These are phyloP conservation scores for Siniperca scherzeri DNA, from an alignment of 2,797 vertebrate genomes.

Conservation along the genomic window DNA sequence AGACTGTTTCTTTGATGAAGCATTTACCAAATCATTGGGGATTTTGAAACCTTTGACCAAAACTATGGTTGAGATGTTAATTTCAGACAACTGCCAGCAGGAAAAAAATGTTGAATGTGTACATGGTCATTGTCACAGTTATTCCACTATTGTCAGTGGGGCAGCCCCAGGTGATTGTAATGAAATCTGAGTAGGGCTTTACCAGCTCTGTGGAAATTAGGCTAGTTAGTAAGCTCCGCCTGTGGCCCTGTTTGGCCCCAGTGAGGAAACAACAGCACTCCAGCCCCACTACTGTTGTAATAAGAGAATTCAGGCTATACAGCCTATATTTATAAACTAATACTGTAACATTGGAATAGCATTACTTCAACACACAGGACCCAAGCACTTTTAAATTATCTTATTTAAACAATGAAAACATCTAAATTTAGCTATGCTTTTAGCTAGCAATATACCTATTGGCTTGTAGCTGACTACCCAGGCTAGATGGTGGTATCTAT, in stretches of 20 bases:
- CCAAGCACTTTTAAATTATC: neutral
- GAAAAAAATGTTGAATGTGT: neutral
- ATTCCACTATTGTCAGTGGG: conserved; percentile 4
- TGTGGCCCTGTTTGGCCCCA: neutral
- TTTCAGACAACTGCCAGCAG: conserved; percentile 23
- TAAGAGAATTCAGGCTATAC: neutral
- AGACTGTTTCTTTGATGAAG: conserved; percentile 17
- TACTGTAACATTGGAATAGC: neutral
- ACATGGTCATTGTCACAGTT: conserved; percentile 31
- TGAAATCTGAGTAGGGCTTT: conserved; percentile 43
- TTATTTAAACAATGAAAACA: neutral
- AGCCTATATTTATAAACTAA: neutral
- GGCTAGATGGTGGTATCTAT: neutral
- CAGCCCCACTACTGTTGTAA: neutral
- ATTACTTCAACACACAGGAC: neutral
- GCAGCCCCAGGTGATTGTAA: conserved; percentile 36
- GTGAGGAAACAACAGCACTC: conserved; percentile 13
- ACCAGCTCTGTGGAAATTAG: conserved; percentile 29
- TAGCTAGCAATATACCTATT: neutral
- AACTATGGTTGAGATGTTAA: conserved; percentile 14
- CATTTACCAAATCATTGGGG: neutral
- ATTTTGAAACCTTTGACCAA: conserved; percentile 11
- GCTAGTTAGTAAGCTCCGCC: conserved; percentile 31
- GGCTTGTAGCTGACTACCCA: neutral
- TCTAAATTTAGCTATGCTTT: neutral